Base-by-base conservation (phyloP, 2,888 invertebrate species). In the Agrilus cyanescens region DNA sequence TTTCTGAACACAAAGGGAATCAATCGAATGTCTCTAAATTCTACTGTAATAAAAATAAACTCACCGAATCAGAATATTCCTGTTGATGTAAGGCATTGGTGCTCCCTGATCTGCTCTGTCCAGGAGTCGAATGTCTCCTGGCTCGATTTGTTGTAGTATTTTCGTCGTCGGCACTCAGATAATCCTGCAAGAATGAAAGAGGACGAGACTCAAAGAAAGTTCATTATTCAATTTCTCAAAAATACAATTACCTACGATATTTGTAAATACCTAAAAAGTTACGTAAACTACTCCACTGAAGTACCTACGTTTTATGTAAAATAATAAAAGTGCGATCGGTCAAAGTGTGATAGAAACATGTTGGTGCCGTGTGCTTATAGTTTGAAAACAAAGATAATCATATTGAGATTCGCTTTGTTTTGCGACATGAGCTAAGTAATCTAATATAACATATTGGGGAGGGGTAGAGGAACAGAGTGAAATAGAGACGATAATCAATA, bases 41-140 rank as follows among this genome's bases (percentile, higher is more conserved):
- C n/a, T n/a, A n/a, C 13, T 36, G 15, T 16, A 12, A 25, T n/a
- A 12, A 20, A 25, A 16, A 16, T 35, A 12, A 18, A 62, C 65
- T 75, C 59, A 78, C 77, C 59, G 77, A 65, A 63, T 78, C 77
- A 59, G 76, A 73, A 66, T 75, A 77, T 60, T 76, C 76, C 53
- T 58, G 58, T 53, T 65, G 65, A 59, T 76, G 77, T 46, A 78
- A 62, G 33, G 75, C 76, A 36, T 75, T 75, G 36, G 77, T 75
- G 63, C 78, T 78, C 62, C 80, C 81, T 52, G 80, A 75, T 53
- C 80, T 67, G 18, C 80, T 78, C 57, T 78, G 78, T 47, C 80
- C 79, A 37, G 81, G 82, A 49, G 80, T 82, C 37, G 81, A 82
- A 65, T 81, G 82, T 49, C 82, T 69, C 53, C 82, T 69, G 48